A percentile compares a stretch with the other conserved stretches of the same genome.
phyloP scores from a whole-genome alignment of 35 echinoderm and acorn worm species.

The Strongylocentrotus purpuratus region DNA sequence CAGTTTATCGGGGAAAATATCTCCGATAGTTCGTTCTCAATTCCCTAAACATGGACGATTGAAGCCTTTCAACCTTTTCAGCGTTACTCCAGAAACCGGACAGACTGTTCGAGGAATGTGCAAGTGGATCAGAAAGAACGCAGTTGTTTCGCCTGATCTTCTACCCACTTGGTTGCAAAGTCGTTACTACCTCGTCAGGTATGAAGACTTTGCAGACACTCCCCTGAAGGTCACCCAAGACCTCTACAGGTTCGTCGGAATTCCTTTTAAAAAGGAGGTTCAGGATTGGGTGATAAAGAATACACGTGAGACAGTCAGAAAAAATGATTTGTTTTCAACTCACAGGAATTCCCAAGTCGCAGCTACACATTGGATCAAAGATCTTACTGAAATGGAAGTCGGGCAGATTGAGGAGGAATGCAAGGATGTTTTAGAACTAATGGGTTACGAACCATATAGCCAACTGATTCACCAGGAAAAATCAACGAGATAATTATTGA shows the following conservation, averaged over 20 bases:
- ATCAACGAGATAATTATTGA: background rate
- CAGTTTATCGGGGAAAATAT: background rate
- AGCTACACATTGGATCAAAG: constrained; percentile 64
- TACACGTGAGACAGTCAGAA: constrained; percentile 45
- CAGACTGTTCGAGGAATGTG: constrained; percentile 75
- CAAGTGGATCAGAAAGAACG: constrained; percentile 79
- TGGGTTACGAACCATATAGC: constrained; percentile 60
- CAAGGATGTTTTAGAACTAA: constrained; percentile 69
- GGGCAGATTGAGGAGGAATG: constrained; percentile 73
- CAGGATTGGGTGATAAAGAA: constrained; percentile 73
- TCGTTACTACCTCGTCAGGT: constrained; percentile 78
- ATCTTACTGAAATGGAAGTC: constrained; percentile 65
- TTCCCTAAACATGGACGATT: constrained; percentile 11
- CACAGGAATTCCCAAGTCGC: constrained; percentile 73
- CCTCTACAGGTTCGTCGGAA: constrained; percentile 83
- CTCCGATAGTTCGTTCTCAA: background rate
- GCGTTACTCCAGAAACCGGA: background rate
- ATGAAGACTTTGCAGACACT: constrained; percentile 78
- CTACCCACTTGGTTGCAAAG: constrained; percentile 75
- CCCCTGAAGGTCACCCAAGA: constrained; percentile 66
- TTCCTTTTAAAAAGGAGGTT: constrained; percentile 64
- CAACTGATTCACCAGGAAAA: background rate
- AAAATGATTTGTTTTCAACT: constrained; percentile 66
- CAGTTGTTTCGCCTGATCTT: constrained; percentile 47
- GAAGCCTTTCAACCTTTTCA: constrained; percentile 45